These are phyloP conservation scores for Champsocephalus esox DNA, from an alignment of 2,797 vertebrate genomes.

Conservation along the genomic window DNA sequence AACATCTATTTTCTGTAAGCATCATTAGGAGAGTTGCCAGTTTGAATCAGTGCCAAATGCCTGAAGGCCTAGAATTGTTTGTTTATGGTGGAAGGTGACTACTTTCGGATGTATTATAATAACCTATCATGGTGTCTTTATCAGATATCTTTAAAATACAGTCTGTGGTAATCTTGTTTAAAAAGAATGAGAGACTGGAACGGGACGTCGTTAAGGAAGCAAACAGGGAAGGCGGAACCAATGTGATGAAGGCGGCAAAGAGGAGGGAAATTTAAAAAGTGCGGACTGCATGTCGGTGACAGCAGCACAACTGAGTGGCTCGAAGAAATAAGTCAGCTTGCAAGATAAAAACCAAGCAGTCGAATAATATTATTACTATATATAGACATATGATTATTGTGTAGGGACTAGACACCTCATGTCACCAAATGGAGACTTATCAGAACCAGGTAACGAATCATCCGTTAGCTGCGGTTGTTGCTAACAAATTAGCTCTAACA, in stretches of 20 bases:
- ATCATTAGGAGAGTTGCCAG: not conserved
- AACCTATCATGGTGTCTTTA: not conserved
- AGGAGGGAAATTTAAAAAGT: constrained; percentile 85
- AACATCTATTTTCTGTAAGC: not conserved
- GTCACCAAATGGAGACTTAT: constrained; percentile 74
- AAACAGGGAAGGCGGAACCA: constrained; percentile 69
- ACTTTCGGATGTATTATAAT: not conserved
- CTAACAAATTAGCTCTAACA: constrained; percentile 41
- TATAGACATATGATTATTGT: not conserved
- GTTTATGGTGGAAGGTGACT: not conserved
- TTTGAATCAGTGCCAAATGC: not conserved
- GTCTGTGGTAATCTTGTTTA: too few relatives aligned
- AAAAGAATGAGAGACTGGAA: too few relatives aligned
- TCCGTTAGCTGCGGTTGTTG: constrained; percentile 35
- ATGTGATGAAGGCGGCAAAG: constrained; percentile 37
- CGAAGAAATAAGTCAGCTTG: not conserved
- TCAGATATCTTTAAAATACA: not conserved
- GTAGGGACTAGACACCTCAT: not conserved
- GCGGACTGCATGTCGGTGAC: constrained; percentile 24
- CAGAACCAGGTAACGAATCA: constrained; percentile 74
- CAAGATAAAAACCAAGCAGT: too few relatives aligned
- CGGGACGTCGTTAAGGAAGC: too few relatives aligned
- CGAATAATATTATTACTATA: not conserved
- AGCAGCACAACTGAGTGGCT: not conserved
- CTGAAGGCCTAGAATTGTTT: not conserved